Evolutionary conservation across 2,113 vertebrate species (phyloP), one percentile per base, ranked within the genome.

Genomic region (Sminthopsis crassicaudata): DNA sequence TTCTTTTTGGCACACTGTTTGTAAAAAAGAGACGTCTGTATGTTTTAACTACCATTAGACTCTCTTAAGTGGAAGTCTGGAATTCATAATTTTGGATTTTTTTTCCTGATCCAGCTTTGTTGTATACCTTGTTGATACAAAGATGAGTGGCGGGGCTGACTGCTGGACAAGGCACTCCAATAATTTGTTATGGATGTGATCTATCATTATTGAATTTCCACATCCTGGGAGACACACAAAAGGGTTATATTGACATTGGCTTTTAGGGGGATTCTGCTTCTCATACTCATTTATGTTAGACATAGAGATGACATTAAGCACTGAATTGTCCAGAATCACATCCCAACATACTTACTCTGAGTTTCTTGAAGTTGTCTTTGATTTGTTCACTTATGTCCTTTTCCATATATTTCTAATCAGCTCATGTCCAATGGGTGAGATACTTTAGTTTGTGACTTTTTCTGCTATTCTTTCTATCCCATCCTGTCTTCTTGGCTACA

Each of bases 21-120:
- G 96, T 96, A 98, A 97, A 84, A 98, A 98, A 98, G 97, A 96
- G 89, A 57, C 2, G 2, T 54, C 95, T 98, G 96, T 98, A 25
- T 97, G 94, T 92, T 94, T 97, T 92, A 23, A 89, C 93, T 97
- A 97, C 93, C 92, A 91, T 95, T 91, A 93, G 24, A 54, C 46
- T 95, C 93, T 97, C 89, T 92, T 93, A 93, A 97, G 93, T 91
- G 91, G 89, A 93, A 94, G 94, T 36, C 96, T 96, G 96, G 98
- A 96, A 93, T 98, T 97, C 97, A 92, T 96, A 96, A 52, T 36
- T 90, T 90, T 93, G 92, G 93, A 67, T 57, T 98, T 96, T 94
- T 97, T 95, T 94, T 84, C 19, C 8, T 46, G 50, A 9, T 92
- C 53, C 54, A 96, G 96, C 91, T 94, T 98, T 97, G 97, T 98